phyloP scores from a whole-genome alignment of 1,140 invertebrate genomes.

The Orius insidiosus region DNA sequence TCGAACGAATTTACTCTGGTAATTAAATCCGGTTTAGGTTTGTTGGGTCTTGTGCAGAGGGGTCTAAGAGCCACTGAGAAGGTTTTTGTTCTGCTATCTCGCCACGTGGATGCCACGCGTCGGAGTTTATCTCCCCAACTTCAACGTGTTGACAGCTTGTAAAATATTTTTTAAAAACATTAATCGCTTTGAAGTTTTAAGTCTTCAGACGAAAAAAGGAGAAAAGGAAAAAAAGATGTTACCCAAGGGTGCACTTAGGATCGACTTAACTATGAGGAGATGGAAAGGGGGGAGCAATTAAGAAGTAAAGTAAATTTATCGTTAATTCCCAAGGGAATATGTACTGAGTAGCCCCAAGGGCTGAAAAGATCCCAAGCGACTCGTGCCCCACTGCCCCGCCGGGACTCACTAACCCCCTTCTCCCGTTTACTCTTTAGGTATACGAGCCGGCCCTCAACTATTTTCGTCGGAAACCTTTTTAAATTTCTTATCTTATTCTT shows the following conservation, averaged over 20 bases:
- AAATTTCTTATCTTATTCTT: too few species aligned
- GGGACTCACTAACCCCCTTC: slow-evolving; percentile 10
- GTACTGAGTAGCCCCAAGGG: slow-evolving; percentile 7
- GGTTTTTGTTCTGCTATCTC: too few species aligned
- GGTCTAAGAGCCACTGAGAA: too few species aligned
- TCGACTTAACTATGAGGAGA: not conserved
- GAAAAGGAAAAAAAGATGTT: too few species aligned
- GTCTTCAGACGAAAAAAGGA: too few species aligned
- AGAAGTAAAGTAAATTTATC: slow-evolving; percentile 2
- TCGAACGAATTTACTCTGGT: slow-evolving; percentile 3
- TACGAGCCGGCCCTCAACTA: not conserved
- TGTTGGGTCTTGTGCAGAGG: not conserved
- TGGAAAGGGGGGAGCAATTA: too few species aligned
- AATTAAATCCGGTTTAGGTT: slow-evolving; percentile 2
- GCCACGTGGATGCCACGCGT: too few species aligned
- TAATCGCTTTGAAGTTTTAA: too few species aligned
- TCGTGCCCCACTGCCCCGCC: slow-evolving; percentile 6
- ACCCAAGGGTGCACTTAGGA: not conserved
- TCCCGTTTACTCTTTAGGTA: not conserved
- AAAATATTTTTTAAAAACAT: too few species aligned
- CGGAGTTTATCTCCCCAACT: too few species aligned
- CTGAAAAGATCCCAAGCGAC: not conserved
- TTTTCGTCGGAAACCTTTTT: not conserved
- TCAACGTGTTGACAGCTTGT: too few species aligned
- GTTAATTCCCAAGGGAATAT: slow-evolving; percentile 17